Conservation (phyloP, 2,888 invertebrate species). For the Amorpha juglandis region DNA sequence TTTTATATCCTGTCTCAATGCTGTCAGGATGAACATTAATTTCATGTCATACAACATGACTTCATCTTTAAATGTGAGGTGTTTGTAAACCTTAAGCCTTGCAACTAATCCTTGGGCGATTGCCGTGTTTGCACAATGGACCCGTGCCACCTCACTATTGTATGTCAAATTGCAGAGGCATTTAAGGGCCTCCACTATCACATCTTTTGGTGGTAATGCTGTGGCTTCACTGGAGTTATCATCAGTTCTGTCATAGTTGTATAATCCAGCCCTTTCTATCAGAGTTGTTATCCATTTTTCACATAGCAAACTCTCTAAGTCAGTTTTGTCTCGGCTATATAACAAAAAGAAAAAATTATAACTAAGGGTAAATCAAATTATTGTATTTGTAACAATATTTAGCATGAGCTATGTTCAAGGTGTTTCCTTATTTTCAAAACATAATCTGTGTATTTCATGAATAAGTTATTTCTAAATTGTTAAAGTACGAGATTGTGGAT, state of each 20-base stretch:
- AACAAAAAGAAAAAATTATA: constrained; percentile 41
- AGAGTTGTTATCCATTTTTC: constrained; percentile 88
- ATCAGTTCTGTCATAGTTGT: constrained; percentile 65
- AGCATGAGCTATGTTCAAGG: too few relatives aligned
- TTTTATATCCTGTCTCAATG: constrained; percentile 89
- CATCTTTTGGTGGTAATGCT: constrained; percentile 76
- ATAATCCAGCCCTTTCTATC: constrained; percentile 87
- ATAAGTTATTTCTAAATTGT: too few relatives aligned
- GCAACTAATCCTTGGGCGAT: constrained; percentile 88
- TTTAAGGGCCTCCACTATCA: constrained; percentile 91
- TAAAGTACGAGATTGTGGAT: too few relatives aligned
- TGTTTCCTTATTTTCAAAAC: too few relatives aligned
- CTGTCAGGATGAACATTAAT: constrained; percentile 94
- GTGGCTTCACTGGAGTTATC: constrained; percentile 63
- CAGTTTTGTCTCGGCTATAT: constrained; percentile 90
- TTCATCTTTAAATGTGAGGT: constrained; percentile 86
- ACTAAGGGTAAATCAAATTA: too few relatives aligned
- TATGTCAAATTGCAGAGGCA: constrained; percentile 95
- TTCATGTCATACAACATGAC: constrained; percentile 95
- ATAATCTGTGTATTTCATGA: too few relatives aligned
- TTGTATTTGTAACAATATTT: too few relatives aligned
- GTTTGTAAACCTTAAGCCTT: constrained; percentile 87
- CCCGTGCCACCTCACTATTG: constrained; percentile 83
- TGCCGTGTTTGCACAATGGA: constrained; percentile 83
- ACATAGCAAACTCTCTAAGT: constrained; percentile 87